Base-by-base conservation (phyloP, 1,140 invertebrate genomes). In the Drosophila subpulchrella region DNA sequence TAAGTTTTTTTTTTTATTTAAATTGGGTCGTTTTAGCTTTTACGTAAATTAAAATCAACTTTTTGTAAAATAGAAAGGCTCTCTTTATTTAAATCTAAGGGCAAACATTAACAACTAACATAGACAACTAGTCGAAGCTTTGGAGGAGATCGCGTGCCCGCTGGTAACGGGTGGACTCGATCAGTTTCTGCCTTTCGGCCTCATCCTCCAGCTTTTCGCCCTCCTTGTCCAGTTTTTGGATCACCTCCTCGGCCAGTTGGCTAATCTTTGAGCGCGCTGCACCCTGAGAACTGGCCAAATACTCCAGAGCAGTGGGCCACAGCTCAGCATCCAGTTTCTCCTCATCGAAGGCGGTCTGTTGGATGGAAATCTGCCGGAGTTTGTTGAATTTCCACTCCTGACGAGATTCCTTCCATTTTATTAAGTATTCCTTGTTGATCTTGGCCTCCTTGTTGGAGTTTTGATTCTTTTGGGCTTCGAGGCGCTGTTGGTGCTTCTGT, bases 341-440 rank as follows among this genome's bases (percentile, higher is more conserved):
- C 44, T 93, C 79, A 75, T 95, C 94, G 50, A 96, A 94, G 73
- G 96, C 94, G 80, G 96, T 94, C 74, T 96, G 95, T 42, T 95
- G 94, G 20, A 97, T 91, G 94, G 95, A 96, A n/a, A 95, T 94
- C 92, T 96, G 96, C 61, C 94, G 95, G 1, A 95, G 78, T 91
- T 96, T 97, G 85, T 95, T 95, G 90, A 96, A 97, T 88, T 96
- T 96, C 96, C 96, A 97, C 78, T 96, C 94, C 55, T 92, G 92
- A 59, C 93, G 93, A 54, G 94, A 93, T 81, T 96, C 93, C 91
- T 96, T 95, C 96, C 96, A 97, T 89, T 95, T 94, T 6, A 93
- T 93, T 6, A 95, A 79, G 81, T 95, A 95, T 72, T 93, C 94
- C 32, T 94, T 91, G 77, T 94, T 94, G 1, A 74, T 61, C 12